These are phyloP conservation scores for Spodoptera littoralis DNA, from an alignment of 2,888 invertebrate species.

Conservation along the genomic window DNA sequence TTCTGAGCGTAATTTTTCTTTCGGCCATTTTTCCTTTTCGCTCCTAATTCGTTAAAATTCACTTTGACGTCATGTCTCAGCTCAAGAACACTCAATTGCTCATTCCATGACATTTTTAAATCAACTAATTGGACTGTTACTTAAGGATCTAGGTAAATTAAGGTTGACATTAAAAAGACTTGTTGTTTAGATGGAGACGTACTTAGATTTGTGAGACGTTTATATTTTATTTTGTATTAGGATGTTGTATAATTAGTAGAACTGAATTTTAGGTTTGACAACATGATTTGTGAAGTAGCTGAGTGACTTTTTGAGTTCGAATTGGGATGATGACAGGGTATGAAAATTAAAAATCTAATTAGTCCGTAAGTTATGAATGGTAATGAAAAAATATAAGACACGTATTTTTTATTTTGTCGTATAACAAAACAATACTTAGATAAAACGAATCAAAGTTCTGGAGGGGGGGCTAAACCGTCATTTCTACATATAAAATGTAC, in stretches of 20 bases:
- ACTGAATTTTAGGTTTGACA: background rate
- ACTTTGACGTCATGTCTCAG: conserved; percentile 50
- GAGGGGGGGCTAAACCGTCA: no score
- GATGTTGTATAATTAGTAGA: background rate
- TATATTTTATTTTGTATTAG: background rate
- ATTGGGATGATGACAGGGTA: no score
- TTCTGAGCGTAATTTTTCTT: conserved; percentile 27
- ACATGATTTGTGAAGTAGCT: no score
- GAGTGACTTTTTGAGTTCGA: no score
- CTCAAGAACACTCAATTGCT: conserved; percentile 48
- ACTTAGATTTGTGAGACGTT: conserved; percentile 11
- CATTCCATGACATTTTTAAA: conserved; percentile 48
- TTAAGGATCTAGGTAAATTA: conserved; percentile 25
- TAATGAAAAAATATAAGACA: no score
- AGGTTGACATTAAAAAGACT: conserved; percentile 2
- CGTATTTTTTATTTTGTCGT: no score
- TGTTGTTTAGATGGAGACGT: conserved; percentile 23
- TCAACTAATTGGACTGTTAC: conserved; percentile 48
- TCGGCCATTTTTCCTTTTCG: conserved; percentile 29
- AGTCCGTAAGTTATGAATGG: no score
- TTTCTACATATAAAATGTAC: no score
- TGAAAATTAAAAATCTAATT: no score
- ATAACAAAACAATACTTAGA: no score
- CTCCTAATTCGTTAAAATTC: conserved; percentile 54
- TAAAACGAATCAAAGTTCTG: no score